These are phyloP conservation scores for Poecilia velifera DNA, from an alignment of 2,797 vertebrate genomes.

Conservation along the genomic window DNA sequence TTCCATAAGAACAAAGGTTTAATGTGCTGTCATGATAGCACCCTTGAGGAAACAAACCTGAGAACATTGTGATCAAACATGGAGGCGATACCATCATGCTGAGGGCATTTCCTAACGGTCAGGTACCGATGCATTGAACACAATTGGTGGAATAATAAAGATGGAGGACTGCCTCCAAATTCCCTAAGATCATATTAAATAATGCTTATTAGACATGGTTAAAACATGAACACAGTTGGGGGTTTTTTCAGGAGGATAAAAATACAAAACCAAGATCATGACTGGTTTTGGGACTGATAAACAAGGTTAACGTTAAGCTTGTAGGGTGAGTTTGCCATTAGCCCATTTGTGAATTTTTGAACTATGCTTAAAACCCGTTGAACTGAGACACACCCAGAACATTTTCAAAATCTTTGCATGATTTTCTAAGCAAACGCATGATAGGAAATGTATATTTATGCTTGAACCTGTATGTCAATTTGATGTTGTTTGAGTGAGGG, in stretches of 20 bases:
- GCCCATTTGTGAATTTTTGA: background rate
- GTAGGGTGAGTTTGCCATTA: background rate
- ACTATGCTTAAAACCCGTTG: background rate
- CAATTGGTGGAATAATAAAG: background rate
- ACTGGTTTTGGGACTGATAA: background rate
- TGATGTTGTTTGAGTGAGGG: background rate
- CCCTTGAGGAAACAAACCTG: background rate
- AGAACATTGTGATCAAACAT: background rate
- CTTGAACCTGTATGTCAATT: background rate
- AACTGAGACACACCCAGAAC: background rate
- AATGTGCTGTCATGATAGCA: background rate
- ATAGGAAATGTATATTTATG: background rate
- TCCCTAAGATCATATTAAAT: background rate
- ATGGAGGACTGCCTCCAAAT: background rate
- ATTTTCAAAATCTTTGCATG: background rate
- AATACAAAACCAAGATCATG: background rate
- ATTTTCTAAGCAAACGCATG: background rate
- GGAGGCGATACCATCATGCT: background rate
- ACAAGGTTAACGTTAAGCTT: background rate
- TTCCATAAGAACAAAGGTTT: background rate
- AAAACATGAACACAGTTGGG: background rate
- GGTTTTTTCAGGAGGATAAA: background rate
- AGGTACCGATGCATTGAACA: background rate
- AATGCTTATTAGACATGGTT: background rate
- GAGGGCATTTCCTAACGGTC: background rate